Evolutionary conservation across 92 coral and sea anemone species (phyloP), one percentile per base, ranked within the genome.

Genomic region (Ricordea florida): DNA sequence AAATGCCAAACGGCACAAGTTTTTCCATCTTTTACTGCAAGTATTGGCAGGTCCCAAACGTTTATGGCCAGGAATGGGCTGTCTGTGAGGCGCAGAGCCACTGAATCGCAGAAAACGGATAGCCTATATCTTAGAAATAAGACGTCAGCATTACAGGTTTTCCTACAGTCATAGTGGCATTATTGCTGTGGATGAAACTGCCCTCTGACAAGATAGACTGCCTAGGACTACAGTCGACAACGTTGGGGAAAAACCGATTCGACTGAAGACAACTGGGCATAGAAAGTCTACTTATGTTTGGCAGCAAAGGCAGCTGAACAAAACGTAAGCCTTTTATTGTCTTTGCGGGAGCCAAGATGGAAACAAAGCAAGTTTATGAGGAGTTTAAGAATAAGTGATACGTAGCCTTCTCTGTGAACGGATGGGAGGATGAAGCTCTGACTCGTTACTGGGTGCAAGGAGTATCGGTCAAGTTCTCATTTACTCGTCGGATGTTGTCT

Each of bases 101-200:
- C 80, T 73, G 80, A 72, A 46, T 51, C 69, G 49, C 80, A 67
- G 18, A 79, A 79, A 44, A 48, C 66, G 41, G 7, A 67, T 78
- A 18, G 43, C 76, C 47, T 66, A 78, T 66, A 65, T 53, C 58
- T 78, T 78, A 78, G 76, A 78, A 67, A 67, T 67, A 52, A 23
- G 69, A 78, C 78, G 69, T 31, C 85, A 66, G 78, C 58, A 68
- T 26, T 33, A n/a, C 40, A 78, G 60, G 55, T 55, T 18, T 78
- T 68, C 76, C 42, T 78, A 66, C 69, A 55, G 53, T 45, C 55
- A 67, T 57, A 67, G 77, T 65, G 77, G 67, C 56, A 55, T 78
- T 36, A 78, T 62, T 46, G 80, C 80, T 44, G 59, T 74, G 80
- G 80, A 74, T 45, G 80, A 74, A 74, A 57, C 80, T 36, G 81